Evolutionary conservation across 2,888 invertebrate genomes (phyloP), one percentile per base, ranked within the genome.

Genomic region (Electrophaes corylata): DNA sequence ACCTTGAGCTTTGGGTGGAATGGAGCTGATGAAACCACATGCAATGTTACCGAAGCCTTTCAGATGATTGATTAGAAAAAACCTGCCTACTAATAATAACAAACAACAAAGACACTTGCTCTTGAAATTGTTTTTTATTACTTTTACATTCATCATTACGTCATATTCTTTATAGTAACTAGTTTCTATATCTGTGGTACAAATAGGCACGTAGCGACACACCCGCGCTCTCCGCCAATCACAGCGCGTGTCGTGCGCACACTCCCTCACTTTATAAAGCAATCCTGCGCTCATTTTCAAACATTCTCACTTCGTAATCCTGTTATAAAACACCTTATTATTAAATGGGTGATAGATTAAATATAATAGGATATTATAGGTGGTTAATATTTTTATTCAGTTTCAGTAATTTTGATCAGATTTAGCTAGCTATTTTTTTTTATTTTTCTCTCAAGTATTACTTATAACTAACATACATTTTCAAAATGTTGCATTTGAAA

Each of bases 301-400:
- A 70, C 79, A 83, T 77, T 82, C 69, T 60, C 65, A 62, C 67
- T 75, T 75, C 71, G 70, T 73, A 71, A 72, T 71, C 69, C 59
- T 41, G 61, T 57, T 52, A 60, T 47, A 43, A 51, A 45, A 63
- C 47, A 54, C 59, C 60, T 70, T 65, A 57, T 68, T 59, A 83
- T 87, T 90, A 90, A 91, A 91, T 91, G 91, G 91, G 90, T 87
- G 81, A 84, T 80, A 90, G 79, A 84, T 78, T 86, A 70, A 86
- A 84, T 67, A 78, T 79, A 76, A 88, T 84, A 61, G 84, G 80
- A 77, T 88, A 83, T 69, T 88, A 89, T 86, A 79, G 87, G 87
- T 83, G 92, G 93, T 75, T 93, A 76, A 88, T 93, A 86, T 85
- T 91, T 76, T 70, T 92, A 70, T 88, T 90, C 78, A 86, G 93